Base-by-base conservation (phyloP, 2,888 invertebrate species). In the Escarpia spicata region DNA sequence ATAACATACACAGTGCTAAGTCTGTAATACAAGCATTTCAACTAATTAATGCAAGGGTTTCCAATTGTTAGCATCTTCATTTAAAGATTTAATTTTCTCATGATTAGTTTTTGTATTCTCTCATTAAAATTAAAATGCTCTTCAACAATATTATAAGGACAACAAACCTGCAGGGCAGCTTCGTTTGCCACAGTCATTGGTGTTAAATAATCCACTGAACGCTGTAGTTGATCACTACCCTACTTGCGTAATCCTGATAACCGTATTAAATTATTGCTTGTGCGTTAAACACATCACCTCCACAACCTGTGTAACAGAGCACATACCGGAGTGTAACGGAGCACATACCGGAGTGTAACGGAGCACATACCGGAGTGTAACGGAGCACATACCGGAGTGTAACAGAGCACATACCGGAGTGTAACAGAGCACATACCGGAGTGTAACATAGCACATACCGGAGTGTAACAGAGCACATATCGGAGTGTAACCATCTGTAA, bases 161-260 rank as follows among this genome's bases (percentile, higher is more conserved):
- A 60, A 60, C 60, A 75, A 75, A 75, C 75, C 75, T 75, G 19
- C 75, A 26, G 26, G 4, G 60, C 60, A 12, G 60, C 60, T 2
- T 3, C 15, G 12, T 26, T 60, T 15, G 26, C 6, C 60, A 19
- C 60, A 60, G 60, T 19, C 26, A 26, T 19, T 60, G 3, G 19
- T 26, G 75, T 26, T 26, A 75, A 3, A 75, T 75, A 26, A 75
- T 26, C 75, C 26, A 75, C 19, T 75, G 75, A 75, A 75, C 6
- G 75, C 75, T 6, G 75, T 75, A 26, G 75, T 75, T 75, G 19
- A 26, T 6, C 6, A 75, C 75, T 75, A 75, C 75, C 19, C 19
- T 75, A 75, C 75, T 75, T 75, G 75, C 26, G n/a, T 75, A 75
- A 26, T 75, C 75, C 75, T 75, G 75, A 75, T n/a, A 75, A 75